A percentile compares a stretch with the other conserved stretches of the same genome.
These are phyloP conservation scores for Oryctes rhinoceros DNA, from an alignment of 1,140 invertebrate genomes.

Conservation along the genomic window DNA sequence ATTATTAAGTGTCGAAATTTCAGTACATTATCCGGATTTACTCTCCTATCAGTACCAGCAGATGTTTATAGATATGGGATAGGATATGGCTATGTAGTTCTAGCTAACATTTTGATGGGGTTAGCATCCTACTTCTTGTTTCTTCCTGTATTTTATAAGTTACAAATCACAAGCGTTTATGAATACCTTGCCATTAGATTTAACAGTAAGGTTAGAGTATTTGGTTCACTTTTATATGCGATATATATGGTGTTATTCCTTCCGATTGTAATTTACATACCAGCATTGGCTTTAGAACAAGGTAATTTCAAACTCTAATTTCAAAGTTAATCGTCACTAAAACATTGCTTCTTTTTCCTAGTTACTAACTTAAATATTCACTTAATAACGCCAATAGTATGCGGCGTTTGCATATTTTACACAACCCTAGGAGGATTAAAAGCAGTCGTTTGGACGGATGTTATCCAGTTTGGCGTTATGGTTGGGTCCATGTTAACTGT, in stretches of 20 bases:
- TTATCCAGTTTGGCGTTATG: slow-evolving; percentile 75
- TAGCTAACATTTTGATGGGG: slow-evolving; percentile 68
- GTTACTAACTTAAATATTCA: slow-evolving; percentile 76
- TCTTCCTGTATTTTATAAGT: slow-evolving; percentile 76
- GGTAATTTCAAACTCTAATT: slow-evolving; percentile 41
- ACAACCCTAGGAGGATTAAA: slow-evolving; percentile 68
- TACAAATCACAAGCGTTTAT: slow-evolving; percentile 79
- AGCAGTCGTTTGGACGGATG: slow-evolving; percentile 80
- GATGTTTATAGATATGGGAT: slow-evolving; percentile 80
- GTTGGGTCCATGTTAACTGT: slow-evolving; percentile 75
- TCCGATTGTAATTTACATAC: slow-evolving; percentile 71
- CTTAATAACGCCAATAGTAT: slow-evolving; percentile 73
- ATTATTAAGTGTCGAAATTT: slow-evolving; percentile 51
- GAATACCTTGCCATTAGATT: slow-evolving; percentile 69
- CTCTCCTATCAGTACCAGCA: slow-evolving; percentile 78
- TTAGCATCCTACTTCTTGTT: slow-evolving; percentile 67
- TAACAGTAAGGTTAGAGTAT: slow-evolving; percentile 63
- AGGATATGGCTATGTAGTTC: slow-evolving; percentile 69
- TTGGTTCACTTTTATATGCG: slow-evolving; percentile 69
- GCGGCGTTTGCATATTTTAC: slow-evolving; percentile 82
- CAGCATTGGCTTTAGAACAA: slow-evolving; percentile 67
- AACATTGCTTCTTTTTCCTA: slow-evolving; percentile 59
- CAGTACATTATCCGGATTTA: slow-evolving; percentile 84
- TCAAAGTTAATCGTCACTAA: neutral
- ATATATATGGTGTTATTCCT: slow-evolving; percentile 64